These are phyloP conservation scores for Avahi laniger DNA, from an alignment of 2,797 vertebrate species.

Conservation along the genomic window DNA sequence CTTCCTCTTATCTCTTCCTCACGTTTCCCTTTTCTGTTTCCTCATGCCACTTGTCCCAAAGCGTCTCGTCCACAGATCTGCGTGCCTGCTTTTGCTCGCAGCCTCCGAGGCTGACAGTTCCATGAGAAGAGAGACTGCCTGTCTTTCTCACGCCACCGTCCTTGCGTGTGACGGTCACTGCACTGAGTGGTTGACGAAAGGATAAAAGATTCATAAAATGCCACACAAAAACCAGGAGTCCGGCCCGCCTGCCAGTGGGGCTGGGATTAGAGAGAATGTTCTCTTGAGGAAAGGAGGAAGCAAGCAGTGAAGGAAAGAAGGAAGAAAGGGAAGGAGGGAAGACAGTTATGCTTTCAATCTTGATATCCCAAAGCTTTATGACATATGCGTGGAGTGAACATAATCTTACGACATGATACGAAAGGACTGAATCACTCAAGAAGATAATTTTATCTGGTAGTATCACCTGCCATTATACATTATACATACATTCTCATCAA, in stretches of 20 bases:
- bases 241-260: neutral
- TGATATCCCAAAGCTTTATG: neutral
- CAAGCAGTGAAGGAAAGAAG: neutral
- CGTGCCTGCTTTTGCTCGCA: neutral
- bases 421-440: neutral
- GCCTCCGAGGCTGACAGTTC: neutral
- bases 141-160: accelerated
- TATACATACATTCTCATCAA: neutral
- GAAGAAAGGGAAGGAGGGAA: neutral
- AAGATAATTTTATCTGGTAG: neutral
- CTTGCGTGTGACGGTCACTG: neutral
- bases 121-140: neutral
- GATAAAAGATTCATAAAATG: conserved; percentile 20
- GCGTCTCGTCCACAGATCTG: neutral
- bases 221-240: neutral
- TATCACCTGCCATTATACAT: neutral
- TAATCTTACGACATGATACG: neutral
- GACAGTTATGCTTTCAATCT: neutral
- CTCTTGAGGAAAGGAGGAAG: neutral
- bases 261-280: neutral
- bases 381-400: neutral
- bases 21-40: neutral
- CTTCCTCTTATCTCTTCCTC: neutral
- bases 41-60: neutral
- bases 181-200: neutral